Conservation (phyloP, 2,113 vertebrate species). For the Ochotona curzoniae region DNA sequence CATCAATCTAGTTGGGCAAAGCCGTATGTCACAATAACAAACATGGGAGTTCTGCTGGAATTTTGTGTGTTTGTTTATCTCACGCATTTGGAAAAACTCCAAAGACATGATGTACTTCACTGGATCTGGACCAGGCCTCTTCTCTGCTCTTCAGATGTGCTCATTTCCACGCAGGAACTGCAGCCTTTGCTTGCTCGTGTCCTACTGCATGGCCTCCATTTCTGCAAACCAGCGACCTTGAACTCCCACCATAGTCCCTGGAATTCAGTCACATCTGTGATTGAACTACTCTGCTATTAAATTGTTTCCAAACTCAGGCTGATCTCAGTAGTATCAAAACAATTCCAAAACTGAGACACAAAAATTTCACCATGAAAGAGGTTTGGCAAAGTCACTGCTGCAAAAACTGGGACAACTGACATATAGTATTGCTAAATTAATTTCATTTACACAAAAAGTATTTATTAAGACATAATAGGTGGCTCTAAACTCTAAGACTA, state of each 20-base stretch:
- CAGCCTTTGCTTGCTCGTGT: neutral
- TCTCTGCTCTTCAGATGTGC: neutral
- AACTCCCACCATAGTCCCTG: neutral
- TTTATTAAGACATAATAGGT: neutral
- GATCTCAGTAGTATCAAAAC: neutral
- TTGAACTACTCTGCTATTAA: neutral
- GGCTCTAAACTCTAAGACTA: neutral
- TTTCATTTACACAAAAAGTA: neutral
- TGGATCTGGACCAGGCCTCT: neutral
- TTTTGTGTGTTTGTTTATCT: neutral
- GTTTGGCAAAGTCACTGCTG: neutral
- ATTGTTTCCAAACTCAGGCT: neutral
- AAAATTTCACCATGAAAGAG: neutral
- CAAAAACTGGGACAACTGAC: neutral
- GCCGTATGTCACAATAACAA: neutral
- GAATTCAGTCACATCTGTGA: neutral
- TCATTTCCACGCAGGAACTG: neutral
- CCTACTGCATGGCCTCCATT: neutral
- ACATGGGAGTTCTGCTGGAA: neutral
- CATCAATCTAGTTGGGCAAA: neutral
- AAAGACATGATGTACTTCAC: neutral
- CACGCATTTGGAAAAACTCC: neutral
- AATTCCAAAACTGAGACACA: neutral
- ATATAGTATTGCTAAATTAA: constrained; percentile 8
- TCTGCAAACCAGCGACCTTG: neutral